These are phyloP conservation scores for Odontamblyopus rebecca DNA, from an alignment of 2,797 vertebrate genomes.

Conservation along the genomic window DNA sequence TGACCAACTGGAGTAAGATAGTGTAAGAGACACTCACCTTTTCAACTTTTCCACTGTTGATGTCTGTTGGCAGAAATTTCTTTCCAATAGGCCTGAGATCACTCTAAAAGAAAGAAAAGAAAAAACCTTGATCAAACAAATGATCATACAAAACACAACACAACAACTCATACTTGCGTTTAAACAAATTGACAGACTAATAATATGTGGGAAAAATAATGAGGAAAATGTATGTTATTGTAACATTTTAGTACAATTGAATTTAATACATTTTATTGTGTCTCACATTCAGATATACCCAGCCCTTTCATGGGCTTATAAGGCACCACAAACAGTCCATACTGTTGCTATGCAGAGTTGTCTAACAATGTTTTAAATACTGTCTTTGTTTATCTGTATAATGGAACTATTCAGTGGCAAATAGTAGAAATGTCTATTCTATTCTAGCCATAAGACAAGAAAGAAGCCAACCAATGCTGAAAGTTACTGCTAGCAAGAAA, in stretches of 20 bases:
- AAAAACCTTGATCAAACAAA: not conserved
- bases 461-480: not conserved
- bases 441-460: no score
- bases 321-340: no score
- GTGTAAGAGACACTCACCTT: constrained; percentile 79
- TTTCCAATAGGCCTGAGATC: constrained; percentile 94
- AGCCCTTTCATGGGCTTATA: no score
- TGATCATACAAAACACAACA: not conserved
- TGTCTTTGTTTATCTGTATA: not conserved
- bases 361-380: not conserved
- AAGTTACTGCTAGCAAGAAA: not conserved
- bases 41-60: constrained; percentile 93
- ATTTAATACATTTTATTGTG: no score
- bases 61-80: constrained; percentile 88
- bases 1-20: not conserved
- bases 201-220: no score
- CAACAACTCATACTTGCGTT: not conserved
- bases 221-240: no score
- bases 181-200: no score
- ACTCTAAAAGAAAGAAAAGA: constrained; percentile 81
- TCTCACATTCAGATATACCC: no score
- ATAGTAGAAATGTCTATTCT: no score
- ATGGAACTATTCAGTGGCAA: not conserved
- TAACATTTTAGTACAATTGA: no score
- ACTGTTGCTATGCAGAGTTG: no score